Evolutionary conservation across 2,888 invertebrate species (phyloP), one percentile per base, ranked within the genome.

Genomic region (Cheilosia variabilis): DNA sequence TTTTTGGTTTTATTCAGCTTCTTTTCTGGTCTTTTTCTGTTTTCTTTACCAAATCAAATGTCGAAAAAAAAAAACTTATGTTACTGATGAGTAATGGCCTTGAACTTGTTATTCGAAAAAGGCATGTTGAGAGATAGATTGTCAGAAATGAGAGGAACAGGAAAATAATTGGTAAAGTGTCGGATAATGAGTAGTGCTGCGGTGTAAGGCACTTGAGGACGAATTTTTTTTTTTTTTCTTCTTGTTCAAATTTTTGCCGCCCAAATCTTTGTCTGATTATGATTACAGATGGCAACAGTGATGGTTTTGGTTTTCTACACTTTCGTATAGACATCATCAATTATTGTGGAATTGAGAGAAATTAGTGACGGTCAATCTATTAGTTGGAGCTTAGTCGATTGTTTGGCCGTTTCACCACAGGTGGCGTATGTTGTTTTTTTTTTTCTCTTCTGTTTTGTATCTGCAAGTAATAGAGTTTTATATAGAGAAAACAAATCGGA

Each of bases 41-140:
- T 47, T 43, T 62, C 58, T 65, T 76, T n/a, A n/a, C n/a, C 3
- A 52, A 72, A 68, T 77, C 55, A 50, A 68, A 83, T 69, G 45
- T 73, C 43, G 45, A 47, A 22, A 22, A 22, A 24, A 52, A 2
- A 4, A 2, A 22, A 2, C 22, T 4, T 27, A 50, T 63, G 17
- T 73, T 75, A 47, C 75, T 66, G 75, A 80, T 80, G 80, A 75
- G 60, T 80, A 75, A 84, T 84, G 84, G 80, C 84, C 84, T 84
- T 84, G 84, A 84, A 84, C 84, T 84, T 80, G 84, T 84, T 84
- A 71, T 84, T 66, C 57, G 45, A 73, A 66, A 27, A 47, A 69
- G 62, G 15, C 31, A 68, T 24, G 50, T 43, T 63, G 34, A 57
- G 19, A 55, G 43, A 63, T 60, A 81, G 60, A 66, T 53, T 52